Percentiles rank a stretch among this genome's conserved stretches.
phyloP scores from a whole-genome alignment of 92 coral and sea anemone species.

The Porites cylindrica region DNA sequence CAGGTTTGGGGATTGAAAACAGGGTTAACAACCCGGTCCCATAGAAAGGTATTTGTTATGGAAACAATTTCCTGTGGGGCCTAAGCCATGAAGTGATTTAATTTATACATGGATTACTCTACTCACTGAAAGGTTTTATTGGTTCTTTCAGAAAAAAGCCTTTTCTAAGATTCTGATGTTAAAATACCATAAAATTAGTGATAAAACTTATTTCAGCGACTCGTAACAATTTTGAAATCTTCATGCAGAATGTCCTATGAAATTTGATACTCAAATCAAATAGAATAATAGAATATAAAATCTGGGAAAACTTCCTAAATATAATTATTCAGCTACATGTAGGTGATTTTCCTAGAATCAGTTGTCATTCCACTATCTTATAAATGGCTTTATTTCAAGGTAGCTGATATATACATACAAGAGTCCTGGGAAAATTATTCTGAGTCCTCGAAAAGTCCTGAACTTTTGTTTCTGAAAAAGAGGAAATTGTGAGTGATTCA shows the following conservation, averaged over 20 bases:
- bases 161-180: constrained; percentile 9
- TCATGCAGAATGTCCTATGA: constrained; percentile 14
- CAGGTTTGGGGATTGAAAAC: constrained; percentile 17
- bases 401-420: constrained; percentile 5
- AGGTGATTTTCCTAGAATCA: constrained; percentile 11
- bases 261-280: constrained; percentile 14
- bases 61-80: constrained; percentile 14
- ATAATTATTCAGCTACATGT: constrained; percentile 3
- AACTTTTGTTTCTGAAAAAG: constrained; percentile 1
- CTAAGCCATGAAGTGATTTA: constrained; percentile 13
- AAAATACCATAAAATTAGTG: constrained; percentile 9
- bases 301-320: constrained; percentile 13
- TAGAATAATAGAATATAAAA: neutral
- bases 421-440: neutral
- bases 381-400: constrained; percentile 6
- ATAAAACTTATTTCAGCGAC: constrained; percentile 9
- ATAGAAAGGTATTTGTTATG: constrained; percentile 15
- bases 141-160: constrained; percentile 4
- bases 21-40: neutral
- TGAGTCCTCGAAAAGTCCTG: no score
- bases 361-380: constrained; percentile 21
- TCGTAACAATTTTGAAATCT: constrained; percentile 14
- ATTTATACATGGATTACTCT: constrained; percentile 11
- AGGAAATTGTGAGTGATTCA: constrained; percentile 8
- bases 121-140: constrained; percentile 12